Conservation (phyloP, 2,888 invertebrate species). For the Agrochola circellaris region DNA sequence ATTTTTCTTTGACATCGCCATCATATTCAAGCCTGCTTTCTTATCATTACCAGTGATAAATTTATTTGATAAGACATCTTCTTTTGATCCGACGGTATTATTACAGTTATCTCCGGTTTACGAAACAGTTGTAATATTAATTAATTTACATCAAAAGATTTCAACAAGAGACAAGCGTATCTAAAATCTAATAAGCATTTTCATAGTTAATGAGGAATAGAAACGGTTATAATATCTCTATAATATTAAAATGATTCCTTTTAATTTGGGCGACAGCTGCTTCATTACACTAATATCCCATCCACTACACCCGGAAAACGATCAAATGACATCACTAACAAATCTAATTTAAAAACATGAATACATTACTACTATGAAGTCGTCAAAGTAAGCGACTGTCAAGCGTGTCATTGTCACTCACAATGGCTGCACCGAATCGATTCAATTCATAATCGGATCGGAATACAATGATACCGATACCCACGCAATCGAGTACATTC, state of each 20-base stretch:
- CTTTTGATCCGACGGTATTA: neutral
- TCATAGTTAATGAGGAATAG: constrained; percentile 20
- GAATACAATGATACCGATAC: constrained; percentile 73
- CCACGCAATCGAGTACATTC: constrained; percentile 69
- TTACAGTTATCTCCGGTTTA: neutral
- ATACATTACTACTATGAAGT: constrained; percentile 68
- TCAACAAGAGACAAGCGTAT: constrained; percentile 35
- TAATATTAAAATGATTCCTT: constrained; percentile 40
- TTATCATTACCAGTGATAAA: neutral
- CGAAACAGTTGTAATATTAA: constrained; percentile 12
- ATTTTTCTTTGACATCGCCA: neutral
- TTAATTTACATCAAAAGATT: constrained; percentile 26
- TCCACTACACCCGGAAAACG: constrained; percentile 45
- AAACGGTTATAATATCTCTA: constrained; percentile 36
- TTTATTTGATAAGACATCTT: neutral
- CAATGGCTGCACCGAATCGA: constrained; percentile 74
- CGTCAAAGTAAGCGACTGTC: constrained; percentile 62
- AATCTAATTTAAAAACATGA: constrained; percentile 65
- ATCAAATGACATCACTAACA: constrained; percentile 54
- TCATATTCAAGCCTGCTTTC: neutral
- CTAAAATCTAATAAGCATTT: constrained; percentile 48
- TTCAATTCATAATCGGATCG: constrained; percentile 67
- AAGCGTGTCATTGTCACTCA: constrained; percentile 65
- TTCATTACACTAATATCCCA: constrained; percentile 43
- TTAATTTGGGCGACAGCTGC: constrained; percentile 46